A percentile compares a stretch with the other conserved stretches of the same genome.
phyloP scores from a whole-genome alignment of 1,140 invertebrate species.

The Drosophila sturtevanti region DNA sequence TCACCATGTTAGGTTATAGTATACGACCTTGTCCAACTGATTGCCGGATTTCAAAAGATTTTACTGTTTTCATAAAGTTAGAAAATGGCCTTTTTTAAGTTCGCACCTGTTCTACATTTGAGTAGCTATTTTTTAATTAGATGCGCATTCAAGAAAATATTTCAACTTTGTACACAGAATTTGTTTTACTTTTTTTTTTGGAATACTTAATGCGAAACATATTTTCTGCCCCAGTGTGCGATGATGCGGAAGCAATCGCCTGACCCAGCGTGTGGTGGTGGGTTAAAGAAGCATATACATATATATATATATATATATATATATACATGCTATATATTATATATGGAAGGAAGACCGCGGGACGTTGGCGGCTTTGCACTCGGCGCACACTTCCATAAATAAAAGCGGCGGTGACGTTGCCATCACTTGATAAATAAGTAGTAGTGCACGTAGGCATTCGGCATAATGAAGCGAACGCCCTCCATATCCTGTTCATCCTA shows the following conservation, averaged over 20 bases:
- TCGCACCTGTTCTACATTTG: background rate
- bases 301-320: background rate
- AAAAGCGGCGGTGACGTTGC: constrained; percentile 38
- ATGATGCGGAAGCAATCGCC: constrained; percentile 58
- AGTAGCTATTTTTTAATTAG: constrained; percentile 7
- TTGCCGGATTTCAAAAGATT: no score
- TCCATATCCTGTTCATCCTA: background rate
- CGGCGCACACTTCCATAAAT: constrained; percentile 57
- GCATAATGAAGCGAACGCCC: constrained; percentile 64
- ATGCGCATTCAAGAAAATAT: constrained; percentile 6
- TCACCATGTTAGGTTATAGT: no score
- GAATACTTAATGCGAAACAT: constrained; percentile 25
- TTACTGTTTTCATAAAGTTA: background rate
- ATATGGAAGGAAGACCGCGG: constrained; percentile 32
- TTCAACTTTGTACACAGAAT: background rate
- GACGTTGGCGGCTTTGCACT: constrained; percentile 47
- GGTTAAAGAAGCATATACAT: background rate
- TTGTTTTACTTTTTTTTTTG: background rate
- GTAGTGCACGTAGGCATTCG: constrained; percentile 78
- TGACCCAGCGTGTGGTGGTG: constrained; percentile 47
- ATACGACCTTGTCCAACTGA: no score
- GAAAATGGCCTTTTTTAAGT: background rate
- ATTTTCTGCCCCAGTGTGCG: constrained; percentile 48
- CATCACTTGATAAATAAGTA: constrained; percentile 79
- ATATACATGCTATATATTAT: background rate